phyloP scores from a whole-genome alignment of 1,140 invertebrate species.

The Ceratina japonica region DNA sequence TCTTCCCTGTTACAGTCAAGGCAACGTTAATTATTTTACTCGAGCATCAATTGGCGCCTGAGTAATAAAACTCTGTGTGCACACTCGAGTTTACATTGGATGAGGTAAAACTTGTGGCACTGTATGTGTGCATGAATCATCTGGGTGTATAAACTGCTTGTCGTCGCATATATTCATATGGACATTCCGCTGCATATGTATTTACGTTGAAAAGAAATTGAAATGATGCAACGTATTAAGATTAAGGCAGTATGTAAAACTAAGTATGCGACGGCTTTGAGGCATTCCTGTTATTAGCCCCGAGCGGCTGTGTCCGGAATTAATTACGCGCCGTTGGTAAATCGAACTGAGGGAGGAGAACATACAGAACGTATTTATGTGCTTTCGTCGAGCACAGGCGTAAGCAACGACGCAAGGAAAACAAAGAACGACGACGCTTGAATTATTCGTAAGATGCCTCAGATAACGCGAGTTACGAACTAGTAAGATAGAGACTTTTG shows the following conservation, averaged over 20 bases:
- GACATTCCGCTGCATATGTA: no score
- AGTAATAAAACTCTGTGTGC: no score
- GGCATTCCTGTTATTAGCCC: constrained; percentile 22
- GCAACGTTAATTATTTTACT: no score
- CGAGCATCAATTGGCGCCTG: no score
- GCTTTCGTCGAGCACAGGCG: constrained; percentile 44
- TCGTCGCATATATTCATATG: no score
- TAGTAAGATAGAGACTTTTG: constrained; percentile 8
- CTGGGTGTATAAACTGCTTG: no score
- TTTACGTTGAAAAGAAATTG: not conserved
- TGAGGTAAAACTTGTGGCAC: no score
- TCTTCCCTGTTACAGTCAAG: no score
- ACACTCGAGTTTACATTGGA: no score
- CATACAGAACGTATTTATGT: constrained; percentile 50
- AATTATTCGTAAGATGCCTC: constrained; percentile 30
- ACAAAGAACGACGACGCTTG: constrained; percentile 26
- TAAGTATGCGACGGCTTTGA: constrained; percentile 4
- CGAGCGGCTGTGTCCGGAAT: constrained; percentile 40
- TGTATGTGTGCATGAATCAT: no score
- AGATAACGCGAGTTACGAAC: not conserved
- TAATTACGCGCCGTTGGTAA: constrained; percentile 56
- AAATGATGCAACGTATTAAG: constrained; percentile 1
- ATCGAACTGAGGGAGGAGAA: constrained; percentile 12
- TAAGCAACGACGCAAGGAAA: constrained; percentile 29
- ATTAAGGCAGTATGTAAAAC: not conserved